A percentile compares a stretch with the other conserved stretches of the same genome.
phyloP scores from a whole-genome alignment of 1,140 invertebrate genomes.

The Ips typographus region DNA sequence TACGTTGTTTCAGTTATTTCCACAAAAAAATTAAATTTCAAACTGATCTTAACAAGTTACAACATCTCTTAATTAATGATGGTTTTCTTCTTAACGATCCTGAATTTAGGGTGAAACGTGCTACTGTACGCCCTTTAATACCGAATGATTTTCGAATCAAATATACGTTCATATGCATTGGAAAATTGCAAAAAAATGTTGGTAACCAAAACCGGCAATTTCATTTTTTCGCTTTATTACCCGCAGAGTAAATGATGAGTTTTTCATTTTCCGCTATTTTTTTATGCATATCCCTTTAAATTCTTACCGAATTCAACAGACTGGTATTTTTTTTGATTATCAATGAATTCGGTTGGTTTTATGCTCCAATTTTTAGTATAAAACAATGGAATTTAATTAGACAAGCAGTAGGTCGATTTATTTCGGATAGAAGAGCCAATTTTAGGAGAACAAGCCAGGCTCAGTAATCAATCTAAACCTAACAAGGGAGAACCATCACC shows the following conservation, averaged over 20 bases:
- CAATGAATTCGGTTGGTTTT: not conserved
- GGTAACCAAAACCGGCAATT: no score
- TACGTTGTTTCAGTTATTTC: not conserved
- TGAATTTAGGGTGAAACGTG: no score
- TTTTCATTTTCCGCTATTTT: conserved; percentile 3
- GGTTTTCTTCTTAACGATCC: no score
- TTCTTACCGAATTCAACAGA: conserved; percentile 2
- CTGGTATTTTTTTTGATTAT: conserved; percentile 8
- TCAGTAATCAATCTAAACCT: conserved; percentile 1
- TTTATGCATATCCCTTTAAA: not conserved
- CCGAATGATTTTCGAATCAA: no score
- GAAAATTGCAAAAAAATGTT: no score
- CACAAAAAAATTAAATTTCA: not conserved
- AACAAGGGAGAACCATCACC: conserved; percentile 2
- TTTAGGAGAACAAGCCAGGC: not conserved
- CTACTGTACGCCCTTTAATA: no score
- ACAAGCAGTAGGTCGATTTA: not conserved
- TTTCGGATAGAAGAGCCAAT: not conserved
- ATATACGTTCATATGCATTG: no score
- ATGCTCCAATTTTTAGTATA: not conserved
- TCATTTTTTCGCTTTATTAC: conserved; percentile 1
- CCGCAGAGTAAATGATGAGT: conserved; percentile 9
- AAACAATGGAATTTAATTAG: not conserved
- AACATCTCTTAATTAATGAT: no score
- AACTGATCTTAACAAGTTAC: no score